Evolutionary conservation across 2,888 invertebrate species (phyloP).

Genomic region (Coremacera marginata): DNA sequence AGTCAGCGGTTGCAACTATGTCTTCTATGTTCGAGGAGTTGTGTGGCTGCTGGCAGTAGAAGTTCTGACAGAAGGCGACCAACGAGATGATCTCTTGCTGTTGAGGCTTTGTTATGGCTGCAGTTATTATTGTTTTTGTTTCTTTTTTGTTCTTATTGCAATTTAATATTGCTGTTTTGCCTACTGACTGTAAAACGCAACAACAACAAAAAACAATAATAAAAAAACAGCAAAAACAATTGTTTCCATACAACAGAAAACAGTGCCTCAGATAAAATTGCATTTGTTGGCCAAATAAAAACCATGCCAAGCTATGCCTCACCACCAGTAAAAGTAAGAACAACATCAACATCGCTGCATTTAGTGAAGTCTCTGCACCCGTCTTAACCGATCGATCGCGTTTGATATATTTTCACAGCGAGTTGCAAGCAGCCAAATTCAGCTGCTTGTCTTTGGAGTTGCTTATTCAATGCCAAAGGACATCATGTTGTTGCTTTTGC

Average conservation of each 20-base stretch:
- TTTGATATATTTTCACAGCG: slow-evolving; percentile 29
- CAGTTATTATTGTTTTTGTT: slow-evolving; percentile 27
- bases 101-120: slow-evolving; percentile 27
- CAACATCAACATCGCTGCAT: slow-evolving; percentile 22
- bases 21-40: neutral
- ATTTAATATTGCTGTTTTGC: slow-evolving; percentile 28
- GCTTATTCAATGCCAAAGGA: slow-evolving; percentile 30
- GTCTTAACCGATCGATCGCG: slow-evolving; percentile 32
- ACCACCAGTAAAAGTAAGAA: slow-evolving; percentile 37
- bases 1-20: slow-evolving; percentile 49
- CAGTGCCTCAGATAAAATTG: slow-evolving; percentile 59
- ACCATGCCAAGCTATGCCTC: neutral
- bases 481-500: neutral
- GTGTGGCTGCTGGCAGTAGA: slow-evolving; percentile 28
- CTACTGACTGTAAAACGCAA: slow-evolving; percentile 41
- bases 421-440: neutral
- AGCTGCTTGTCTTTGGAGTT: slow-evolving; percentile 20
- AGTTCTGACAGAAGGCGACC: slow-evolving; percentile 42
- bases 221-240: slow-evolving; percentile 36
- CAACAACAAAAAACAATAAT: slow-evolving; percentile 38
- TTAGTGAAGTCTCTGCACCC: slow-evolving; percentile 18
- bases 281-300: slow-evolving; percentile 8
- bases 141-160: slow-evolving; percentile 35
- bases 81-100: slow-evolving; percentile 40
- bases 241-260: slow-evolving; percentile 49